Evolutionary conservation across 2,797 vertebrate species (phyloP).

Genomic region (Acrossocheilus wenchowensis): DNA sequence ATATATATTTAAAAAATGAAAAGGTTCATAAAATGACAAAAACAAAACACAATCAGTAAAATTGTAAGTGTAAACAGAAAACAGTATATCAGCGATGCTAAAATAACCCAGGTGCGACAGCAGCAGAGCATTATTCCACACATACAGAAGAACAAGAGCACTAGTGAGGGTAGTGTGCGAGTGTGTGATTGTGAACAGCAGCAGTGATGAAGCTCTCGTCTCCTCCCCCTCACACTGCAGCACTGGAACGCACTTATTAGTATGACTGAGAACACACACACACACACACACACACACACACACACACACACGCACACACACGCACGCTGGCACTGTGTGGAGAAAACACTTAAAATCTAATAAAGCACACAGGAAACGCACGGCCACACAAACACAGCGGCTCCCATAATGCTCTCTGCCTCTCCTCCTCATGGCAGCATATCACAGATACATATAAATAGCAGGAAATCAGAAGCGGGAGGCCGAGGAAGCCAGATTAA

Average conservation of each 20-base stretch:
- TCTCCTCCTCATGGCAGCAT: background rate
- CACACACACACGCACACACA: background rate
- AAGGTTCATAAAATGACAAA: background rate
- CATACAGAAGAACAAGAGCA: background rate
- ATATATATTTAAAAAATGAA: too few species aligned
- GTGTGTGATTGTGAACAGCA: conserved; percentile 9
- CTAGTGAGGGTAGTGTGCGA: background rate
- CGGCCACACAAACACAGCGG: background rate
- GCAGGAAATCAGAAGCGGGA: background rate
- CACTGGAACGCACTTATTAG: background rate
- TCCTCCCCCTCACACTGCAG: background rate
- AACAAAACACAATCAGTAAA: background rate
- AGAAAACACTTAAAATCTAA: conserved; percentile 5
- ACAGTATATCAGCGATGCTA: background rate
- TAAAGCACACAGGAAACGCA: background rate
- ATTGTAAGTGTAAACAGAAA: background rate
- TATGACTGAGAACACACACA: background rate
- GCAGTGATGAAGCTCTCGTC: conserved; percentile 12
- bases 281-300: background rate
- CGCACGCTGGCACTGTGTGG: background rate
- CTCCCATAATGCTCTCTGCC: conserved; percentile 28
- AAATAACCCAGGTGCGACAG: background rate
- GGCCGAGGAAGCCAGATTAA: background rate
- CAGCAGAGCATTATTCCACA: background rate
- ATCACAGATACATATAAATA: conserved; percentile 13